Base-by-base conservation (phyloP, 1,140 invertebrate species). In the Leptoteleia sp. region DNA sequence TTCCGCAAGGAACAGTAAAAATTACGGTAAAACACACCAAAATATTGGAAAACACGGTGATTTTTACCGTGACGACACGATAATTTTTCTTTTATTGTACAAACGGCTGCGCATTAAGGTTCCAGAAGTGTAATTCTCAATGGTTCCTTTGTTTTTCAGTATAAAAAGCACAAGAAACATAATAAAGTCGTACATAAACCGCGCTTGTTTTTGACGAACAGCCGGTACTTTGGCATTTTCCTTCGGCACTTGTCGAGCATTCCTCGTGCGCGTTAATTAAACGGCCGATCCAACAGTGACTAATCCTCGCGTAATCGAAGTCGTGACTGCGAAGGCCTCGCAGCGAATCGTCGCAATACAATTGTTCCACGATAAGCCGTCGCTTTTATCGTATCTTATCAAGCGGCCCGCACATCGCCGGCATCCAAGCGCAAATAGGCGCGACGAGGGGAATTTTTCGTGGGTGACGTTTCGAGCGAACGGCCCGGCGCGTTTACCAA, bases 361-460 rank as follows among this genome's bases (percentile, higher is more conserved):
- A 37, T 67, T 37, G 40, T 76, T 48, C 9, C 29, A 12, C 80
- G 85, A 87, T 87, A 87, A 87, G 17, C 57, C 57, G 27, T 61
- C 59, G 62, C 50, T 75, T 42, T 52, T 79, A 80, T 47, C 47
- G 42, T 85, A 85, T 86, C 85, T 86, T 88, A 88, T 88, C 86
- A 57, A 22, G 27, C 15, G 19, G n/a, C n/a, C n/a, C n/a, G n/a
- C n/a, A n/a, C n/a, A n/a, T n/a, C n/a, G n/a, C n/a, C n/a, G n/a
- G n/a, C n/a, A n/a, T n/a, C n/a, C n/a, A n/a, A n/a, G n/a, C n/a
- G 43, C 57, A 72, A 59, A 68, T 25, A 68, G 31, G 33, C 45
- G 59, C 35, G 37, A 22, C 43, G 22, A 7, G 25, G 12, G 13
- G 27, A 22, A 17, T 31, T 22, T 12, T 27, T 27, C 16, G 37